Percentiles rank a stretch among this genome's conserved stretches.
phyloP scores from a whole-genome alignment of 2,888 invertebrate species.

The Diadegma fenestrale region DNA sequence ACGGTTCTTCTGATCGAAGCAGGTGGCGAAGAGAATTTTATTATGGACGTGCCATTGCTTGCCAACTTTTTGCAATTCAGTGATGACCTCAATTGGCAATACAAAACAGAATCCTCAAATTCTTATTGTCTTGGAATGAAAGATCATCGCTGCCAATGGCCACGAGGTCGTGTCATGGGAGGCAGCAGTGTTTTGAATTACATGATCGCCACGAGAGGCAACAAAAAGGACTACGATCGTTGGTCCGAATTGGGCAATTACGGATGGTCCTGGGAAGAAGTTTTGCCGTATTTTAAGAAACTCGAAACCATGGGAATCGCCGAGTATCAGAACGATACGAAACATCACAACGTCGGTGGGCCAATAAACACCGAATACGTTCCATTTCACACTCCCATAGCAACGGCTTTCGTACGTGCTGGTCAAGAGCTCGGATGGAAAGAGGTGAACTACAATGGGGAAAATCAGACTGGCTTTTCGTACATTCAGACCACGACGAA shows the following conservation, averaged over 20 bases:
- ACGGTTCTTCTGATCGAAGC: conserved; percentile 91
- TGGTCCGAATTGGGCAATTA: conserved; percentile 91
- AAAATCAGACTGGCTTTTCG: conserved; percentile 88
- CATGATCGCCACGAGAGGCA: conserved; percentile 92
- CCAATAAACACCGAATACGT: conserved; percentile 87
- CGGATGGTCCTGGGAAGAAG: conserved; percentile 91
- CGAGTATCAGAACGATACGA: conserved; percentile 80
- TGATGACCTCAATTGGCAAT: conserved; percentile 91
- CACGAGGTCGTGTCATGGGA: conserved; percentile 91
- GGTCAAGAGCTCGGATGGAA: conserved; percentile 88
- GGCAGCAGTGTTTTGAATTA: conserved; percentile 93
- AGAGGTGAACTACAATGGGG: conserved; percentile 89
- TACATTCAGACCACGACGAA: conserved; percentile 88
- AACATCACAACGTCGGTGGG: conserved; percentile 86
- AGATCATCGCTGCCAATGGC: conserved; percentile 80
- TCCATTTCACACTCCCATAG: conserved; percentile 86
- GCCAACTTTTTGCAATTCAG: conserved; percentile 91
- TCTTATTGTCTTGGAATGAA: conserved; percentile 88
- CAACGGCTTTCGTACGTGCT: conserved; percentile 88
- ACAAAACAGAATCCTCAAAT: conserved; percentile 91
- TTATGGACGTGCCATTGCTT: conserved; percentile 92
- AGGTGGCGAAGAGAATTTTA: conserved; percentile 88
- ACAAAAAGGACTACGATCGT: conserved; percentile 90
- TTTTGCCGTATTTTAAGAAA: conserved; percentile 92
- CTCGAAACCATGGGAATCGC: conserved; percentile 89